These are phyloP conservation scores for Burhinus bistriatus DNA, from an alignment of 2,113 vertebrate genomes.

Conservation along the genomic window DNA sequence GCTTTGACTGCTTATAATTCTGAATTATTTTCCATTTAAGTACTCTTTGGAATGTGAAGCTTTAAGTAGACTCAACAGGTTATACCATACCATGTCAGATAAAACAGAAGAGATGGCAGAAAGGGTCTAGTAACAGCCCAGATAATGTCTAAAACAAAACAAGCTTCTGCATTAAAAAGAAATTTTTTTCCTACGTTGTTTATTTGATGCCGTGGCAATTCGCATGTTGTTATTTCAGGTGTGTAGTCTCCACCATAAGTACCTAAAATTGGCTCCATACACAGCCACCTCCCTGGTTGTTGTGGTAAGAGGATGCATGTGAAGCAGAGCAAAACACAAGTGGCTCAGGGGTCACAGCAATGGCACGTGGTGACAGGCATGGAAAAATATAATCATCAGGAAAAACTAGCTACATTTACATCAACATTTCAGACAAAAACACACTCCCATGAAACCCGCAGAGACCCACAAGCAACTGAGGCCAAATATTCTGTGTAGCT, in stretches of 20 bases:
- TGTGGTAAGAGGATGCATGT: not conserved
- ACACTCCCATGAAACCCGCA: not conserved
- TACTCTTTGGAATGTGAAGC: conserved; percentile 12
- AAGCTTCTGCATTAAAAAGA: not conserved
- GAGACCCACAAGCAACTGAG: not conserved
- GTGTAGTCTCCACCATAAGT: conserved; percentile 24
- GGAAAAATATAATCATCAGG: not conserved
- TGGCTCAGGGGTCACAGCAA: conserved; percentile 16
- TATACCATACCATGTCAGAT: not conserved
- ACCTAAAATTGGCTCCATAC: not conserved
- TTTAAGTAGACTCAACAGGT: conserved; percentile 18
- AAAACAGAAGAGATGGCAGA: conserved; percentile 32
- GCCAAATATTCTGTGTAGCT: not conserved
- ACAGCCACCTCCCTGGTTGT: not conserved
- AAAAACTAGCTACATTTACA: not conserved
- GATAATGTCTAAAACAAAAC: conserved; percentile 45
- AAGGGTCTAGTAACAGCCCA: conserved; percentile 39
- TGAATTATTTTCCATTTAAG: conserved; percentile 14
- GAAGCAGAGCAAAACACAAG: conserved; percentile 4
- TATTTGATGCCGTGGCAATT: conserved; percentile 14
- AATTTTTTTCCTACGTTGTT: conserved; percentile 4
- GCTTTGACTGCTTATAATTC: not conserved
- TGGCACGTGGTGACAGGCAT: not conserved
- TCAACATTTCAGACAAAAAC: not conserved
- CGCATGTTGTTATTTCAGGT: conserved; percentile 62